Evolutionary conservation across 2,113 vertebrate genomes (phyloP), one percentile per base, ranked within the genome.

Genomic region (Ictalurus punctatus): DNA sequence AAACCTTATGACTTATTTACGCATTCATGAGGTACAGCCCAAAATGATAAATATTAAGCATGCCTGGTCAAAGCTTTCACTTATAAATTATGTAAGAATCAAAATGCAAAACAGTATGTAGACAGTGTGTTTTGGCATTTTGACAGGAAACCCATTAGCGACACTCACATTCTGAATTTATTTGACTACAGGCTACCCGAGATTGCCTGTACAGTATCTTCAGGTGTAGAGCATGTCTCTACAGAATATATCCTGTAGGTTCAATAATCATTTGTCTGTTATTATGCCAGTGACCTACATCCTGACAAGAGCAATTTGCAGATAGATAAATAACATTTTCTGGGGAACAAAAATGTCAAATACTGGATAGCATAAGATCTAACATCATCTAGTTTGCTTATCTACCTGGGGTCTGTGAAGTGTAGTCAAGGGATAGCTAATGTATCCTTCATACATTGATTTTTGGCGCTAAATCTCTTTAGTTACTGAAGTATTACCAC

Each of bases 281-380:
- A 67, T 84, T 71, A 79, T 63, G 34, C 84, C 71, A 69, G n/a
- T 89, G 90, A 89, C 88, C 88, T 87, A 92, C 88, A 90, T 89
- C 52, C 23, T 44, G 81, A 67, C 40, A 80, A 73, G 69, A 54
- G 89, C 71, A 83, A 44, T 27, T 23, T 84, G 69, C 61, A 81
- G 80, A 59, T n/a, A n/a, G 80, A 90, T 71, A 86, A 44, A 89
- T 69, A 83, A 80, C 76, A 74, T 90, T 73, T 80, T 84, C 89
- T 86, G 86, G 71, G 76, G 58, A 52, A 44, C 40, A 34, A 84
- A 88, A 91, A 88, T 88, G 86, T 76, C 78, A 86, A 80, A 84
- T 74, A 19, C 61, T 44, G 67, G 48, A 52, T 71, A 67, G 40
- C 3, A 23, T 23, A 44, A 74, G 73, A 76, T 76, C 10, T 13